Conservation (phyloP, 2,113 vertebrate genomes). For the Willisornis vidua region DNA sequence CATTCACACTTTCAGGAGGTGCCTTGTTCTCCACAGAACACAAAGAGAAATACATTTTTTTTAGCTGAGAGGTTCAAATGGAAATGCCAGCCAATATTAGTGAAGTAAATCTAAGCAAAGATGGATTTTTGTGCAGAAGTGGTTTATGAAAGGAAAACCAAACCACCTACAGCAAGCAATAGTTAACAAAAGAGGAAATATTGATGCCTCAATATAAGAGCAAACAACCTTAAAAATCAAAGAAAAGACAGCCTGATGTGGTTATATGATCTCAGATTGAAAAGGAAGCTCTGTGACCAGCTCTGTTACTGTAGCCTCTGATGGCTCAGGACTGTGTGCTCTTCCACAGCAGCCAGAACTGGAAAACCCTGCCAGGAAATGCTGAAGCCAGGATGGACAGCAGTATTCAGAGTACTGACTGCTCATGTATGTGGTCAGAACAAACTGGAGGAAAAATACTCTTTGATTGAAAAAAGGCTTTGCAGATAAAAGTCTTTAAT, state of each 20-base stretch:
- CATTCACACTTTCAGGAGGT: neutral
- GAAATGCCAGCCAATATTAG: slow-evolving; percentile 35
- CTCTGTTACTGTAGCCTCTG: neutral
- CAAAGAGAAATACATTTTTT: slow-evolving; percentile 20
- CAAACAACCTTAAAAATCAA: neutral
- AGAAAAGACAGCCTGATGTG: neutral
- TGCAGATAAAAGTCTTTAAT: neutral
- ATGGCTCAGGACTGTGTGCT: neutral
- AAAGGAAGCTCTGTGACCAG: neutral
- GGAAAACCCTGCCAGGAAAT: neutral
- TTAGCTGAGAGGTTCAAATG: slow-evolving; percentile 31
- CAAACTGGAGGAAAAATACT: neutral
- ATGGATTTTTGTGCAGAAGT: slow-evolving; percentile 9
- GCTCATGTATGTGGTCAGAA: neutral
- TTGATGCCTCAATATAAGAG: neutral
- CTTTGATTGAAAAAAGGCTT: neutral
- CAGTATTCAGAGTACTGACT: neutral
- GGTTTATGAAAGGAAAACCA: slow-evolving; percentile 10
- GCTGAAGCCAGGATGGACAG: neutral
- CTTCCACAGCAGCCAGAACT: neutral
- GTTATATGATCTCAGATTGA: neutral
- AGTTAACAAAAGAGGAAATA: neutral
- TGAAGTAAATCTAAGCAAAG: slow-evolving; percentile 46
- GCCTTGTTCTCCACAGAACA: neutral
- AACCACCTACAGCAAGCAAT: neutral